Conservation (phyloP, 1,140 invertebrate genomes). For the Zaprionus camerounensis region DNA sequence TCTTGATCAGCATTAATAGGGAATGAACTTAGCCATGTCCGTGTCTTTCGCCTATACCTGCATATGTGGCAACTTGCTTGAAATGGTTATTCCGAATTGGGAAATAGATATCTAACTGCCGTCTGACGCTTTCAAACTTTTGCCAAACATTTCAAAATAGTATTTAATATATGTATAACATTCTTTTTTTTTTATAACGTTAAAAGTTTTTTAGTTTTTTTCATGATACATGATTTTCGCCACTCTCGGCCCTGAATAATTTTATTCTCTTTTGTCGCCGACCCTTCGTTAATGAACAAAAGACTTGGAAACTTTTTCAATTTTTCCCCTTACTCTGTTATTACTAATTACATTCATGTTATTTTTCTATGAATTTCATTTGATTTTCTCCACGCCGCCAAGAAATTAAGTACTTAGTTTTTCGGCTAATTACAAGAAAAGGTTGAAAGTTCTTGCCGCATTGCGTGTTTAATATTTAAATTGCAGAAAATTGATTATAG, state of each 20-base stretch:
- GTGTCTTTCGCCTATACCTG: too few species aligned
- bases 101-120: too few species aligned
- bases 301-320: conserved; percentile 35
- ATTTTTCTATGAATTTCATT: conserved; percentile 34
- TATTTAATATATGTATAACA: too few species aligned
- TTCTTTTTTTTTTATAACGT: too few species aligned
- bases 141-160: too few species aligned
- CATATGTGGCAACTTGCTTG: too few species aligned
- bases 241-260: conserved; percentile 19
- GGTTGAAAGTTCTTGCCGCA: conserved; percentile 22
- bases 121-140: too few species aligned
- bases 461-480: conserved; percentile 70
- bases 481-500: conserved; percentile 69
- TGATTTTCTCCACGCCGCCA: neutral
- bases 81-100: too few species aligned
- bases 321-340: conserved; percentile 11
- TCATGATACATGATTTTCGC: conserved; percentile 1
- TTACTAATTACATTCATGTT: conserved; percentile 43
- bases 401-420: conserved; percentile 42
- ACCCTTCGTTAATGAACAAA: conserved; percentile 40
- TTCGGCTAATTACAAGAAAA: conserved; percentile 59
- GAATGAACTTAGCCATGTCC: too few species aligned
- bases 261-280: conserved; percentile 20
- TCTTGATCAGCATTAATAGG: too few species aligned
- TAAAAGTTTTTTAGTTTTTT: too few species aligned